Evolutionary conservation across 2,888 invertebrate species (phyloP).

Genomic region (Caprella mutica): DNA sequence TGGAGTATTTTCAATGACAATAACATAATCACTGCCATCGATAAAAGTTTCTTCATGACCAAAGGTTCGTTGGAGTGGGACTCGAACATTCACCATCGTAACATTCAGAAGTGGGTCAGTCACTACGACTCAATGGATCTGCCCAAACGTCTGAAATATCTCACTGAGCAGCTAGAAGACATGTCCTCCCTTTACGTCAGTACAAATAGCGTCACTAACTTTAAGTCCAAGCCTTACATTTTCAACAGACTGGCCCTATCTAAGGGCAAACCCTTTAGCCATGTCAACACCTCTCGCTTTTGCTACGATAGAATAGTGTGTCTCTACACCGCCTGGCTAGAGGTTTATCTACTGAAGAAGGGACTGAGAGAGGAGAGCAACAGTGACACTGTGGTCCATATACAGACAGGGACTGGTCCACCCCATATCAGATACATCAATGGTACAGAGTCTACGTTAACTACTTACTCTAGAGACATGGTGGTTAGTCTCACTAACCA

Average conservation of each 20-base stretch:
- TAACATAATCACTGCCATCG: background rate
- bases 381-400: no score
- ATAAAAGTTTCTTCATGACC: background rate
- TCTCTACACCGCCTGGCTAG: background rate
- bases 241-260: no score
- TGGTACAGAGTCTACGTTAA: no score
- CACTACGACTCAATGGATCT: background rate
- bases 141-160: background rate
- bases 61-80: background rate
- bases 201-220: no score
- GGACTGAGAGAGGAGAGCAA: no score
- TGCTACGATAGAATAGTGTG: background rate
- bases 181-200: no score
- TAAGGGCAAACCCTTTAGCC: background rate
- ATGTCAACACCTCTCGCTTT: constrained; percentile 3
- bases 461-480: no score
- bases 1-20: background rate
- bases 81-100: background rate
- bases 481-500: no score
- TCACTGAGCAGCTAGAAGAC: background rate
- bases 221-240: no score
- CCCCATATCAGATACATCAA: no score
- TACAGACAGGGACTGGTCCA: no score
- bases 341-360: no score
- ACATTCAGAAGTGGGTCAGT: constrained; percentile 8